Base-by-base conservation (phyloP, 2,797 vertebrate genomes). In the Brotula barbata region DNA sequence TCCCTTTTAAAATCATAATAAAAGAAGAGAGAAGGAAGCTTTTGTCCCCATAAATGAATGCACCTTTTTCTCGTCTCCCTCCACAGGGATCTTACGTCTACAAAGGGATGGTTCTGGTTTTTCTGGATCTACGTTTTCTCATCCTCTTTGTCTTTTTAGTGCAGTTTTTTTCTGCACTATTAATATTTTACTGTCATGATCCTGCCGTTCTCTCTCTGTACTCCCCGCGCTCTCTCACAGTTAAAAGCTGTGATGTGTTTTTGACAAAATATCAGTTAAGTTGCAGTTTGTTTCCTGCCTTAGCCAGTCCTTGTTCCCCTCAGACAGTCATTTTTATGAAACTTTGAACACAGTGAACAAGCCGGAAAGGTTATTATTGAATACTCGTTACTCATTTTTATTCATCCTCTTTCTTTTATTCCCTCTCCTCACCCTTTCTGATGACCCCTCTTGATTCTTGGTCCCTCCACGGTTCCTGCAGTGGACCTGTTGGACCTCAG, bases 401-500 rank as follows among this genome's bases (percentile, higher is more conserved):
- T 23, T 13, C 3, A 7, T 57, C 7, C 11, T 44, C 51, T 37
- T 25, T 41, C 1, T 22, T 59, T 41, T 59, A 17, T 55, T 44
- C 15, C 2, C 23, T 25, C 16, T 31, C n/a, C 22, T 44, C 42
- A 22, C 12, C 4, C 13, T 41, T 45, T 11, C 9, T 59, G 3
- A 46, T 19, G 59, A 19, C 57, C 12, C 13, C 23, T 58, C 20
- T 34, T 43, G n/a, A 3, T 16, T 1, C 2, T 33, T 19, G 41
- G 53, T 34, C 43, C 17, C 37, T 37, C 8, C 57, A 3, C 20
- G 14, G 25, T 22, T 49, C 10, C 48, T 51, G 13, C 78, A 98
- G 96, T 99, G 95, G 96, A 99, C 77, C 87, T 99, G 31, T 73
- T 98, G 87, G 96, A 98, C 48, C 78, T 98, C 81, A 93, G 83